Evolutionary conservation across 2,113 vertebrate genomes (phyloP), one percentile per base, ranked within the genome.

Genomic region (Falco punctatus): DNA sequence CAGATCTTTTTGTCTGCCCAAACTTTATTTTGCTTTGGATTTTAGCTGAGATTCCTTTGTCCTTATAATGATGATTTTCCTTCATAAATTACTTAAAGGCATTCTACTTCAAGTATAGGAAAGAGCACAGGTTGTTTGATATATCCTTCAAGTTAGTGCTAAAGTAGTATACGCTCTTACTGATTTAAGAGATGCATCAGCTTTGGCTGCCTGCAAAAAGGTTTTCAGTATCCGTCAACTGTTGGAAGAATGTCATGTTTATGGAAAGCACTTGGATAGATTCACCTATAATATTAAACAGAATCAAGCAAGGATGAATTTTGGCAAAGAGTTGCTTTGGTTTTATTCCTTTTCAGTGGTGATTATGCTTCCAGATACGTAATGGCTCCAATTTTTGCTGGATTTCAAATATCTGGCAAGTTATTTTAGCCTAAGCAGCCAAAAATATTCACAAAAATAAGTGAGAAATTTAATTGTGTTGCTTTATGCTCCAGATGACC

Each of bases 401-500:
- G n/a, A 64, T 95, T 94, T 85, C 65, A 89, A 92, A n/a, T 87
- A 82, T 15, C 49, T 94, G 72, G 65, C 69, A 89, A 91, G 49
- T 81, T 95, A 22, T 33, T 89, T 79, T 69, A 87, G 66, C 73
- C 38, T 77, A 15, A 73, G 64, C 61, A 73, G 86, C 84, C 86
- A 92, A 87, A 95, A 95, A 85, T 58, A 75, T 54, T 95, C 49
- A 73, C 61, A 84, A 61, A 81, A 93, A 86, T 79, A 81, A 83
- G 13, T 44, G 61, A 65, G 35, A 61, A 70, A 42, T 66, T 40
- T 51, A 70, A 73, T 62, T 86, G 80, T 48, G 17, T 74, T 86
- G 44, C 80, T 91, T 81, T 72, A 42, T 32, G 70, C 26, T 82
- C 22, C 74, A 66, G 73, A 33, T 82, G 57, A 91, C 81, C 71